These are phyloP conservation scores for Phyto melanocephala DNA, from an alignment of 2,888 invertebrate species.

Conservation along the genomic window DNA sequence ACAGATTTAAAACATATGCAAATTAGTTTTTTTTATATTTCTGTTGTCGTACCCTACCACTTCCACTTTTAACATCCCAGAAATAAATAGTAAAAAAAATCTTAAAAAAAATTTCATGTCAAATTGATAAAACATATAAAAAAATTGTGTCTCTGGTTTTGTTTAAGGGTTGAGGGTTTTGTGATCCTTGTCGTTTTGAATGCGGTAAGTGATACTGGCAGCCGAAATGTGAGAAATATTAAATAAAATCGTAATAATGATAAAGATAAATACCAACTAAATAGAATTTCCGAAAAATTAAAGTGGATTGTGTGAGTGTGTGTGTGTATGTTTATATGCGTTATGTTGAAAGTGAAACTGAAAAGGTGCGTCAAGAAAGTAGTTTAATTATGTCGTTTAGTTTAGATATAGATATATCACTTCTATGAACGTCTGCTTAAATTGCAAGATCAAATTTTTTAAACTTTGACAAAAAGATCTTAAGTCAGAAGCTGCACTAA, in stretches of 20 bases:
- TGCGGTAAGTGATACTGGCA: conserved; percentile 54
- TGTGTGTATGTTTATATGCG: not conserved
- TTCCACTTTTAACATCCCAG: conserved; percentile 17
- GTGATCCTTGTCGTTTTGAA: not conserved
- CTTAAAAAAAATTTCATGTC: conserved; percentile 61
- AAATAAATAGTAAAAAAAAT: conserved; percentile 42
- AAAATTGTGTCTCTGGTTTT: conserved; percentile 27
- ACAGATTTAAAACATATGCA: conserved; percentile 61
- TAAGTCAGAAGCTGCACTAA: too few species aligned
- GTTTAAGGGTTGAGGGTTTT: conserved; percentile 51
- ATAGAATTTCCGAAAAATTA: not conserved
- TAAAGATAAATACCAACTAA: conserved; percentile 9
- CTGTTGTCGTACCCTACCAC: conserved; percentile 38
- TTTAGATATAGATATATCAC: not conserved
- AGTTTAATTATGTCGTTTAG: not conserved
- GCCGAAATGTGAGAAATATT: conserved; percentile 55
- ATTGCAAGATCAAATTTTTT: too few species aligned
- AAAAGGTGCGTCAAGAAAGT: not conserved
- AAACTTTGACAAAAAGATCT: too few species aligned
- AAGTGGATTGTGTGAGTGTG: not conserved
- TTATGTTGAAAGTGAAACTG: conserved; percentile 18
- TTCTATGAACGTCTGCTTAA: not conserved
- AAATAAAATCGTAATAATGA: conserved; percentile 39
- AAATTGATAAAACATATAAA: conserved; percentile 49
- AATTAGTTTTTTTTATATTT: conserved; percentile 57